Evolutionary conservation across 1,140 invertebrate genomes (phyloP).

Genomic region (Whitmania pigra): DNA sequence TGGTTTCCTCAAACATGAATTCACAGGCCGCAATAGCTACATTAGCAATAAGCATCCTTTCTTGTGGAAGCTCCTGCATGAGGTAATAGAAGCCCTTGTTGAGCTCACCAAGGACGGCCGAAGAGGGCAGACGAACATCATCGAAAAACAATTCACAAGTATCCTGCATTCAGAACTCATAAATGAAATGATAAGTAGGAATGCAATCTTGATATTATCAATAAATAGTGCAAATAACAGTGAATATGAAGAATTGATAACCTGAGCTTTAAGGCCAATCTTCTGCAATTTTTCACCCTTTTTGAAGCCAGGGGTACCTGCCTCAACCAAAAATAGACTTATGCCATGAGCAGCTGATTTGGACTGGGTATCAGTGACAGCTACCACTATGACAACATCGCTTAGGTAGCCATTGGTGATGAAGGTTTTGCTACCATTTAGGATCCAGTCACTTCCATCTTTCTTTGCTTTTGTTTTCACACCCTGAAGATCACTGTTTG

Average conservation of each 20-base stretch:
- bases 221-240: too few species aligned
- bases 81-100: slow-evolving; percentile 47
- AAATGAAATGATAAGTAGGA: too few species aligned
- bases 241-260: slow-evolving; percentile 23
- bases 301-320: slow-evolving; percentile 43
- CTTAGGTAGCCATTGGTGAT: slow-evolving; percentile 46
- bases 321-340: slow-evolving; percentile 45
- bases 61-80: slow-evolving; percentile 46
- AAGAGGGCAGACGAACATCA: slow-evolving; percentile 43
- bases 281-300: slow-evolving; percentile 45
- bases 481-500: slow-evolving; percentile 44
- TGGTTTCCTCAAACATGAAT: slow-evolving; percentile 46
- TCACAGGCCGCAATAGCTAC: slow-evolving; percentile 40
- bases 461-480: slow-evolving; percentile 43
- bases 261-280: slow-evolving; percentile 44
- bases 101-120: slow-evolving; percentile 41
- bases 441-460: slow-evolving; percentile 44
- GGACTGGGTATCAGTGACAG: slow-evolving; percentile 42
- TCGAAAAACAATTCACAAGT: slow-evolving; percentile 48
- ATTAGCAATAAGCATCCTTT: slow-evolving; percentile 42
- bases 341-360: slow-evolving; percentile 45
- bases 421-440: slow-evolving; percentile 45
- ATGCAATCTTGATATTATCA: too few species aligned
- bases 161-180: slow-evolving; percentile 34
- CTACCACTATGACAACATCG: slow-evolving; percentile 45